Base-by-base conservation (phyloP, 1,140 invertebrate genomes). In the Gonioctena quinquepunctata region DNA sequence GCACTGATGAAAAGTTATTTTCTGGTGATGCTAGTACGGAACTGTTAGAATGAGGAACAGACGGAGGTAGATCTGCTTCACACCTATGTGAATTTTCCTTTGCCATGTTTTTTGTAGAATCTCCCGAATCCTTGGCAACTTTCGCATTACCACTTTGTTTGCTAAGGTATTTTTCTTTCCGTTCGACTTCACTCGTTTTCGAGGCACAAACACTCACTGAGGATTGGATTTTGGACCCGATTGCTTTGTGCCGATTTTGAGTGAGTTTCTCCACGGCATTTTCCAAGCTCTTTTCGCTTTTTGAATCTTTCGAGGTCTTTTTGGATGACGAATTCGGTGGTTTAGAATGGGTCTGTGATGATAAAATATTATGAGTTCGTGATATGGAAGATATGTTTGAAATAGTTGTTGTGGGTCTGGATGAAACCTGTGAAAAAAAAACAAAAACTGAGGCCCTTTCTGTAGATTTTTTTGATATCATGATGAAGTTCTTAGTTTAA, bases 241-340 rank as follows among this genome's bases (percentile, higher is more conserved):
- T 42, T 11, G 33, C 33, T 70, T 76, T 71, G 8, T 63, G 68
- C 49, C 73, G 72, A 62, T 73, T 81, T 54, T 80, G 78, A 6
- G 74, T 79, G 13, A 83, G 52, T 57, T 83, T 83, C 49, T 81
- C 80, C 11, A 83, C 73, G 2, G 79, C 74, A 26, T 76, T 80
- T 25, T 82, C 78, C 19, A 81, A 66, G 63, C 81, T 81, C 66
- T 83, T 82, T 28, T 82, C 81, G 25, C 62, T 75, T 70, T 83
- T 83, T 49, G 66, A 11, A 80, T 77, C 22, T 68, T 79, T 23
- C 18, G 60, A 21, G 7, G 57, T 26, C 64, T 73, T 70, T 72
- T 77, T 71, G 21, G 56, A 19, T 7, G 33, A 16, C 7, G 33
- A 21, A n/a, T n/a, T n/a, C 27, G 63, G 13, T 3, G 64, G n/a